Evolutionary conservation across 2,888 invertebrate species (phyloP), one percentile per base, ranked within the genome.

Genomic region (Helicoverpa assulta): DNA sequence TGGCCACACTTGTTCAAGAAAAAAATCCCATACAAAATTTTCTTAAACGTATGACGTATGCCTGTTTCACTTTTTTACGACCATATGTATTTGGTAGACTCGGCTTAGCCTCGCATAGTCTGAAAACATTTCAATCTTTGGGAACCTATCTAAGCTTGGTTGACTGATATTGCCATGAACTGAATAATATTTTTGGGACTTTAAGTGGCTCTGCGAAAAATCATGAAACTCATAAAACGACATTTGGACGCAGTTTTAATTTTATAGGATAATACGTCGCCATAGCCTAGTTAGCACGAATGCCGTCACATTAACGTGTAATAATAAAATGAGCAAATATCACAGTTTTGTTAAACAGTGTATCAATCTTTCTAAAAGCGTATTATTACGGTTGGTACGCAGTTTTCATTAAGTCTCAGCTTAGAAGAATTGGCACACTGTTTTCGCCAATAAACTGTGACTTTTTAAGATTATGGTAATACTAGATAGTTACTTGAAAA

Each of bases 81-180:
- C 26, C 26, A 26, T 26, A 65, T 71, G 72, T 70, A 57, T 70
- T 61, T 53, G 64, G 37, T 53, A 33, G 57, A 66, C 54, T 16
- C 50, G n/a, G 26, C 7, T 18, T 18, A 40, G 18, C 53, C 40
- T 19, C 37, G 21, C 57, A 57, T 26, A 7, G 64, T 70, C 65
- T 64, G 26, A 7, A 43, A 56, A 64, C 18, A 78, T 63, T 53
- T 29, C 4, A 4, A 26, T 64, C 47, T 18, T 40, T 5, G 33
- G 21, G 50, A 64, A 73, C 50, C 18, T 1, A 14, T 52, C 64
- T 54, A 64, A 64, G 40, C 26, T 12, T 47, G 60, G 64, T 67
- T 19, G 43, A 52, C 8, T 10, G 10, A 63, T 51, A 52, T 5
- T 57, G n/a, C 54, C 60, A 47, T 40, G 40, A n/a, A 51, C 21